Evolutionary conservation across 92 coral and sea anemone genomes (phyloP).

Genomic region (Epizoanthus illoricatus): DNA sequence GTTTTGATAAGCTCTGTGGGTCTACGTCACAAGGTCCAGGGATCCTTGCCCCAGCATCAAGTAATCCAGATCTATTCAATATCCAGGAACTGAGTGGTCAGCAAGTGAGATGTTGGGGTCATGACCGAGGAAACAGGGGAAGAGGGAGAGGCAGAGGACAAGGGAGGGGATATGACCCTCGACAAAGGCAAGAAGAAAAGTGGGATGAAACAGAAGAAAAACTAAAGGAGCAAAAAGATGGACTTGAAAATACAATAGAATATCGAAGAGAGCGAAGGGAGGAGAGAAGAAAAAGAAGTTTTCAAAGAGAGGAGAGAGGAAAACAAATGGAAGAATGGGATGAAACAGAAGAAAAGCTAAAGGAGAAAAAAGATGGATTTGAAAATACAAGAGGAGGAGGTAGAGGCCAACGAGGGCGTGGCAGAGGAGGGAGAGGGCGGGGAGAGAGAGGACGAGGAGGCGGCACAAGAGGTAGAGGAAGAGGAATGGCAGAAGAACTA

Average conservation of each 20-base stretch:
- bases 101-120: neutral
- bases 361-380: neutral
- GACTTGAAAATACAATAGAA: neutral
- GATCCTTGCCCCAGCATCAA: neutral
- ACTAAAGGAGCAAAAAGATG: neutral
- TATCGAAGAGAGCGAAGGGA: too few relatives aligned
- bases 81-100: neutral
- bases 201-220: neutral
- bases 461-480: conserved; percentile 5
- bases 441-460: neutral
- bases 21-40: neutral
- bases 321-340: neutral
- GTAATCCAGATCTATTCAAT: neutral
- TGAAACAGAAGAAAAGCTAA: neutral
- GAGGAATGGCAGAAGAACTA: neutral
- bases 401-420: neutral
- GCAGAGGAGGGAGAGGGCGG: neutral
- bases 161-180: neutral
- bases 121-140: neutral
- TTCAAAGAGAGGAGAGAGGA: too few relatives aligned
- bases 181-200: neutral
- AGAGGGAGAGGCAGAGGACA: neutral
- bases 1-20: conserved; percentile 13
- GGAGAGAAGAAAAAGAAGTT: too few relatives aligned
- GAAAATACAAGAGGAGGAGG: neutral